Evolutionary conservation across 2,888 invertebrate genomes (phyloP).

Genomic region (Machimus rusticus): DNA sequence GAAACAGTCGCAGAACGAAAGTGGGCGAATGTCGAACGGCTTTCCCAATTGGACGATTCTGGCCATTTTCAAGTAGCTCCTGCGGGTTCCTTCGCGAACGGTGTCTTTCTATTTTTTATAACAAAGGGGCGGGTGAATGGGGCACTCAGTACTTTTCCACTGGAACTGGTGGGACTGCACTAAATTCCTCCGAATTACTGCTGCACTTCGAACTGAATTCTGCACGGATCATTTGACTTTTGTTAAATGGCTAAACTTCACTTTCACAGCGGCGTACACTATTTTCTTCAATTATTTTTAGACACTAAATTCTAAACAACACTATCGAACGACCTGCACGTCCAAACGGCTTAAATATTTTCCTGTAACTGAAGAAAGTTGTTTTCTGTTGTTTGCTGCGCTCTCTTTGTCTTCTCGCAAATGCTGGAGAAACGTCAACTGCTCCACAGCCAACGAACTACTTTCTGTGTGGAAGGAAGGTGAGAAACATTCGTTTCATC

Average conservation of each 20-base stretch:
- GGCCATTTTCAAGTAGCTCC: neutral
- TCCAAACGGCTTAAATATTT: neutral
- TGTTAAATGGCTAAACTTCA: neutral
- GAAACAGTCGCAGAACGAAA: constrained; percentile 56
- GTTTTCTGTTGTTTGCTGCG: neutral
- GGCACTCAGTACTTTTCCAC: constrained; percentile 25
- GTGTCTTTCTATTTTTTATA: neutral
- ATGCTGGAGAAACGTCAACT: neutral
- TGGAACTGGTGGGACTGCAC: neutral
- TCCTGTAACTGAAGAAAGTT: neutral
- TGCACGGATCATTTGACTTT: neutral
- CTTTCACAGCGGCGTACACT: neutral
- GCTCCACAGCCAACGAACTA: neutral
- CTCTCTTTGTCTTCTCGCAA: neutral
- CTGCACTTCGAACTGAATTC: neutral
- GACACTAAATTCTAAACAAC: neutral
- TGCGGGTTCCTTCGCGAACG: neutral
- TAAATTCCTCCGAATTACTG: neutral
- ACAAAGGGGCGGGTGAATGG: neutral
- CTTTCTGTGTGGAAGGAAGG: neutral
- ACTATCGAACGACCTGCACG: neutral
- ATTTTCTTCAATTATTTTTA: neutral
- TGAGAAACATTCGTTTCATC: neutral
- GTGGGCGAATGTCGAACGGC: constrained; percentile 1
- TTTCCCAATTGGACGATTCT: neutral